These are phyloP conservation scores for Spicauda simplicius DNA, from an alignment of 2,888 invertebrate species.

Conservation along the genomic window DNA sequence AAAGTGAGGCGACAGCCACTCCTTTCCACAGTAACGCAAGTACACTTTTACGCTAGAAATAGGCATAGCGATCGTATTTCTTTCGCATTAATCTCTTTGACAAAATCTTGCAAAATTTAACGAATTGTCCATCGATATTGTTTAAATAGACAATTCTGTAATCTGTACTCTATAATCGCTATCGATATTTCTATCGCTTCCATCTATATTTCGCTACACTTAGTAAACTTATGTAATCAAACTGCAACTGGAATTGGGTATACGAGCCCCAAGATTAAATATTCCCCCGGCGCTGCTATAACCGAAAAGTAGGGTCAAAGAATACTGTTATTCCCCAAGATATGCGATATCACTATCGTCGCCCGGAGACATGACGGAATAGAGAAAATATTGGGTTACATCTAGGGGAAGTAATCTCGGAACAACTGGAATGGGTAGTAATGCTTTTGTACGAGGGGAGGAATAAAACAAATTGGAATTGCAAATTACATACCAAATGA, in stretches of 20 bases:
- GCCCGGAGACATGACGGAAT: constrained; percentile 46
- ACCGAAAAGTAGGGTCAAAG: constrained; percentile 51
- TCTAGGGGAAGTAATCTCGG: constrained; percentile 29
- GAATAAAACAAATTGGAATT: constrained; percentile 9
- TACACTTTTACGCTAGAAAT: no score
- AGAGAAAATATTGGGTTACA: constrained; percentile 36
- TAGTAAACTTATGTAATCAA: constrained; percentile 8
- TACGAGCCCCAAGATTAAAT: constrained; percentile 20
- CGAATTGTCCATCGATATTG: no score
- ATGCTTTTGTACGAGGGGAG: constrained; percentile 4
- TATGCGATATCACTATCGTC: constrained; percentile 62
- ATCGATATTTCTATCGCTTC: no score
- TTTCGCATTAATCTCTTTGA: no score
- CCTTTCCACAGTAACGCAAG: no score
- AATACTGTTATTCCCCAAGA: constrained; percentile 64
- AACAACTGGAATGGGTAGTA: constrained; percentile 26
- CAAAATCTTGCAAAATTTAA: no score
- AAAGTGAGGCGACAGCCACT: no score
- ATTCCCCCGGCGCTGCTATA: constrained; percentile 26
- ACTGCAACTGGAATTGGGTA: constrained; percentile 22
- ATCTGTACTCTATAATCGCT: no score
- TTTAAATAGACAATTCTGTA: no score
- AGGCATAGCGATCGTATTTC: no score
- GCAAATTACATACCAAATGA: background rate
- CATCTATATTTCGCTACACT: background rate